A percentile compares a stretch with the other conserved stretches of the same genome.
Conservation (phyloP, 2,888 invertebrate genomes). For the Phragmatobia fuliginosa region DNA sequence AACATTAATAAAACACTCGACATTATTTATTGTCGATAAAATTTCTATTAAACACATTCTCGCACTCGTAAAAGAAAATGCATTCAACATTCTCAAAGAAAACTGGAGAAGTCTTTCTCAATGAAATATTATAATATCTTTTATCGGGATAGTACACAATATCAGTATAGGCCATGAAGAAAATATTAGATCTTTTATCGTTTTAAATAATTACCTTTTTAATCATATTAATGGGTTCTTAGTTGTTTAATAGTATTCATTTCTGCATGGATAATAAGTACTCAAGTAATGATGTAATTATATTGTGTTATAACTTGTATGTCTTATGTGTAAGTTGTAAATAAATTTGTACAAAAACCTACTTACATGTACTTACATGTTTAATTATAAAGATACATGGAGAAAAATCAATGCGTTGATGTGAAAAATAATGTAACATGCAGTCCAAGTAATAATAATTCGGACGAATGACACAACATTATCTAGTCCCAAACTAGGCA, state of each 20-base stretch:
- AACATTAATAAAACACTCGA: not conserved
- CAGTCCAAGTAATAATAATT: too few species aligned
- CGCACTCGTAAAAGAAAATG: not conserved
- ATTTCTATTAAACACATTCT: not conserved
- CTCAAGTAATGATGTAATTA: slow-evolving; percentile 39
- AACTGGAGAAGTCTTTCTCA: not conserved
- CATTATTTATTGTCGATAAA: not conserved
- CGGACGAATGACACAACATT: too few species aligned
- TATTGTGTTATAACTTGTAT: slow-evolving; percentile 44
- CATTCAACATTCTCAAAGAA: not conserved
- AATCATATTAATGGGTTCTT: not conserved
- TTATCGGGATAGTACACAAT: slow-evolving; percentile 13
- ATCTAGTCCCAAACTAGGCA: too few species aligned
- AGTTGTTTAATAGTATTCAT: slow-evolving; percentile 5
- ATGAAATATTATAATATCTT: slow-evolving; percentile 21
- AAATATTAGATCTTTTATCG: slow-evolving; percentile 2
- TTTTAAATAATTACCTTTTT: not conserved
- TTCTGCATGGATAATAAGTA: slow-evolving; percentile 14
- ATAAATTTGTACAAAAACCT: slow-evolving; percentile 14
- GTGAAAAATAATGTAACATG: not conserved
- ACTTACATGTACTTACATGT: not conserved
- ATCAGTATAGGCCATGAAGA: not conserved
- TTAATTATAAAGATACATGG: not conserved
- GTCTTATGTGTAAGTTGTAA: slow-evolving; percentile 37
- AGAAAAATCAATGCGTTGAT: not conserved